Base-by-base conservation (phyloP, 2,797 vertebrate species). In the Sebastes iracundus region DNA sequence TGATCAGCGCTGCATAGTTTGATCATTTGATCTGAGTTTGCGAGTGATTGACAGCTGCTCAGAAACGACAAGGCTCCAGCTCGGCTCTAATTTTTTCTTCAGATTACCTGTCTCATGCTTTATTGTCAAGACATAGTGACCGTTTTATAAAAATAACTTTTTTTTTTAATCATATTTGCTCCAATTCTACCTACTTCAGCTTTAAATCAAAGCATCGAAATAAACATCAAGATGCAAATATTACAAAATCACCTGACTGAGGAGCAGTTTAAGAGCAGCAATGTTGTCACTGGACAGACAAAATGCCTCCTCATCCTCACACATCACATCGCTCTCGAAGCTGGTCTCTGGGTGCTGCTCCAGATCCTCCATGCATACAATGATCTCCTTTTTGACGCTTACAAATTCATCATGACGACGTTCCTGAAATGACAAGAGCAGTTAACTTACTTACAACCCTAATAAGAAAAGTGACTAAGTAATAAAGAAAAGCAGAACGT, bases 221-320 rank as follows among this genome's bases (percentile, higher is more conserved):
- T 13, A 49, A 58, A 69, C 5, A 58, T 49, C 6, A 32, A 12
- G 3, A 59, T 23, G n/a, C 2, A 68, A 77, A 52, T 61, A 35
- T 53, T 4, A 42, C 16, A 71, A 73, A 56, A 28, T 79, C 49
- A 99, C 98, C 97, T 97, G 96, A 80, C 81, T 88, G n/a, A 97
- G 95, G 46, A 99, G 92, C 1, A 90, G 88, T 74, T 97, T 97
- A 0, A 99, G 94, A 1, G 97, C 93, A 42, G 88, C 23, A 0
- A 99, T 96, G 82, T 99, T 99, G 78, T 97, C 97, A 4, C 82
- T 20, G 0, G 98, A 99, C 33, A 99, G 86, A 83, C 97, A 98
- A 87, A 99, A 99, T 0, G 94, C 94, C 0, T 97, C 97, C 77
- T 97, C 96, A 0, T 98, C 97, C 86, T 98, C 97, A 22, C 95